Evolutionary conservation across 2,888 invertebrate genomes (phyloP).

Genomic region (Acleris laterana): DNA sequence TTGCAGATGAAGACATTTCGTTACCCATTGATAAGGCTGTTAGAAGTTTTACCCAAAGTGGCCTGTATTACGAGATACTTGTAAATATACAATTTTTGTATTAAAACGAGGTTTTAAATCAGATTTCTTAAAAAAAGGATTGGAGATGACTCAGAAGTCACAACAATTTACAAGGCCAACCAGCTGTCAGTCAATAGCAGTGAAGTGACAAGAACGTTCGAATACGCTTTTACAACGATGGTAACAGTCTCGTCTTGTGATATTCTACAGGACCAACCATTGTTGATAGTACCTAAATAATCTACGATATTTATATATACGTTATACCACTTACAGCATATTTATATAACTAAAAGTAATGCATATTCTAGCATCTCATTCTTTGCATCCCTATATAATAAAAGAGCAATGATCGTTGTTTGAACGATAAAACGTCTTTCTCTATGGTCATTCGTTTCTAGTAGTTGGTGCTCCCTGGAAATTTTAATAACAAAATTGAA

Average conservation of each 20-base stretch:
- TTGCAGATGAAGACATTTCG: constrained; percentile 94
- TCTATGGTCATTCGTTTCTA: constrained; percentile 21
- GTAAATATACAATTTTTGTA: constrained; percentile 1
- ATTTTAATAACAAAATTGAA: constrained; percentile 59
- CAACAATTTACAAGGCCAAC: constrained; percentile 23
- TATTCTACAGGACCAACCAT: background rate
- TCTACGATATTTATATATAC: too few relatives aligned
- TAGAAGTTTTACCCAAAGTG: constrained; percentile 43
- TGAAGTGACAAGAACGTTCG: background rate
- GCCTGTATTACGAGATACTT: constrained; percentile 40
- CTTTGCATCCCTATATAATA: background rate
- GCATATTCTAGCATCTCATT: background rate
- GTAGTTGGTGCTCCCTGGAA: constrained; percentile 39
- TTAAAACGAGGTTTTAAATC: constrained; percentile 6
- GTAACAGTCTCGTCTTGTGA: background rate
- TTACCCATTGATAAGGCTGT: constrained; percentile 86
- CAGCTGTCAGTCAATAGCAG: constrained; percentile 2
- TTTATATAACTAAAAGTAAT: too few relatives aligned
- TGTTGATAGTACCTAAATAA: too few relatives aligned
- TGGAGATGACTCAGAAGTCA: constrained; percentile 44
- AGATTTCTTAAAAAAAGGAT: constrained; percentile 25
- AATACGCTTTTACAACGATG: constrained; percentile 1
- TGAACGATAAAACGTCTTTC: constrained; percentile 6
- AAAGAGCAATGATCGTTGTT: background rate
- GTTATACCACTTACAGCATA: too few relatives aligned